Percentiles rank a stretch among this genome's conserved stretches.
Evolutionary conservation across 2,797 vertebrate genomes (phyloP).

Genomic region (Lacerta bilineata): DNA sequence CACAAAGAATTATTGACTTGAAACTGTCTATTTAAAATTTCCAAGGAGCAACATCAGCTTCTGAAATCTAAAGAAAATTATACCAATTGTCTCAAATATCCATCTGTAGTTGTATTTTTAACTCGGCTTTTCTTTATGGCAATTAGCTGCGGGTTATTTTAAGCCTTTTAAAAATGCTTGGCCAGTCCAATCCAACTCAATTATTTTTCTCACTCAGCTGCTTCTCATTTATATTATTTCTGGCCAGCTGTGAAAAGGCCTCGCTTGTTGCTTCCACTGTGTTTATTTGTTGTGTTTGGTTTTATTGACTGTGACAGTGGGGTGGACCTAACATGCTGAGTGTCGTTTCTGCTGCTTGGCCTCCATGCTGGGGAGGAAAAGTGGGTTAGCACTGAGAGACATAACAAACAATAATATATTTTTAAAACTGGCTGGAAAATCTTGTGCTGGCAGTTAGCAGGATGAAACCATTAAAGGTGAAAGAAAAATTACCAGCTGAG

Average conservation of each 20-base stretch:
- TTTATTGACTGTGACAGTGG: constrained; percentile 39
- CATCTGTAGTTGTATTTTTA: constrained; percentile 61
- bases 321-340: constrained; percentile 8
- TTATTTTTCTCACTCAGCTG: constrained; percentile 59
- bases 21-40: constrained; percentile 39
- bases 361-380: constrained; percentile 51
- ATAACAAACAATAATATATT: constrained; percentile 60
- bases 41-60: constrained; percentile 46
- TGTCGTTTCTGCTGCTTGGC: not conserved
- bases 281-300: constrained; percentile 48
- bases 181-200: constrained; percentile 34
- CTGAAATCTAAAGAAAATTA: constrained; percentile 61
- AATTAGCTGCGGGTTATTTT: constrained; percentile 70
- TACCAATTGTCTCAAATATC: constrained; percentile 63
- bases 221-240: constrained; percentile 51
- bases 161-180: constrained; percentile 35
- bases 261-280: constrained; percentile 29
- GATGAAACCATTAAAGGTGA: constrained; percentile 55
- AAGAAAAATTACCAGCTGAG: constrained; percentile 56
- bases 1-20: constrained; percentile 50
- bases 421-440: constrained; percentile 61
- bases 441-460: constrained; percentile 63
- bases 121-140: constrained; percentile 61
- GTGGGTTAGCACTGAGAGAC: constrained; percentile 64
- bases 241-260: constrained; percentile 51